Evolutionary conservation across 2,888 invertebrate genomes (phyloP), one percentile per base, ranked within the genome.

Genomic region (Nysson spinosus): DNA sequence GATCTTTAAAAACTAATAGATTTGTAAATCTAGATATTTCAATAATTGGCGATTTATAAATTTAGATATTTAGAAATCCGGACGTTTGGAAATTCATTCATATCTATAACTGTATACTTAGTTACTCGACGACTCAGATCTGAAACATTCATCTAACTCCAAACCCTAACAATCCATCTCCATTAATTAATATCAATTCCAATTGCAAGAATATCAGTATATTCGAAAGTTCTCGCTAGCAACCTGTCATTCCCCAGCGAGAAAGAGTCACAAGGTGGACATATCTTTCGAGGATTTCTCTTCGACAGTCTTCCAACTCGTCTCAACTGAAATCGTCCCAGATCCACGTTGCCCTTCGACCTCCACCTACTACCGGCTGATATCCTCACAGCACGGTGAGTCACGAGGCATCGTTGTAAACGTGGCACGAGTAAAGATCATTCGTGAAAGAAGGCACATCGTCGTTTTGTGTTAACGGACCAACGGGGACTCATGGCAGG

Each of bases 261-360:
- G 9, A 19, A 20, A 9, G 22, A 9, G n/a, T n/a, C n/a, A 17
- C 16, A 40, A 1, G 22, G 17, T 17, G 32, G 19, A 28, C 35
- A 3, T 16, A 17, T 47, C 19, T 24, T 44, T 16, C 24, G 54
- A 17, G 34, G 22, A 51, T 64, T 57, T 64, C 60, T 66, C 57
- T 32, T 46, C 17, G 30, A 9, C 17, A 12, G 14, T 46, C 11
- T 37, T 32, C 12, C 22, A 44, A 16, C 6, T 5, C 19, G 14
- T 35, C 14, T 22, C 16, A 17, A 28, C 43, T 20, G 70, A 61
- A 64, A 58, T 64, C 61, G 74, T 74, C 74, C 73, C 64, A 73
- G 75, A 74, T 73, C 55, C 61, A n/a, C 4, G 32, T 12, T 60
- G 57, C 64, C 58, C 73, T 62, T 62, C 68, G 74, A 74, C 69